phyloP scores from a whole-genome alignment of 2,113 vertebrate genomes.

The Siphamia tubifer region DNA sequence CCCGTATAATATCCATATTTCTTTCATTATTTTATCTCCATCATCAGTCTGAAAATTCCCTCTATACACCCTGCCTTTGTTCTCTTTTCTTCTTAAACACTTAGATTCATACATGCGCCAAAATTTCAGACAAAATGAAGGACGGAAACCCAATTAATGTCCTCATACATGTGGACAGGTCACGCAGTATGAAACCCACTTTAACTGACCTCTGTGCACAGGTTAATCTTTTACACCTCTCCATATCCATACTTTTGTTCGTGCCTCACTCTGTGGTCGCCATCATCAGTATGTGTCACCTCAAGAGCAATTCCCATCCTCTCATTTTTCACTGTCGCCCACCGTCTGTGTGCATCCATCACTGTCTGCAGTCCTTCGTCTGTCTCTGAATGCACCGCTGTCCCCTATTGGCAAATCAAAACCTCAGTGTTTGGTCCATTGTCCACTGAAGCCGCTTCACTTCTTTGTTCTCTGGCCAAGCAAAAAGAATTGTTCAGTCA shows the following conservation, averaged over 20 bases:
- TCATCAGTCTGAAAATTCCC: no score
- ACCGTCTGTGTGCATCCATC: constrained; percentile 50
- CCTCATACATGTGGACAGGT: background rate
- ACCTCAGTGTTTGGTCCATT: constrained; percentile 5
- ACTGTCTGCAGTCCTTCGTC: constrained; percentile 30
- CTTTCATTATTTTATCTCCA: background rate
- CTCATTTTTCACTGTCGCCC: constrained; percentile 66
- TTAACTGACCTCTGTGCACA: background rate
- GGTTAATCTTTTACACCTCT: background rate
- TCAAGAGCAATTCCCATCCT: constrained; percentile 40
- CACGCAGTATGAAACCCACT: background rate
- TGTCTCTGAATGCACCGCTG: background rate
- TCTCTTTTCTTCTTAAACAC: no score
- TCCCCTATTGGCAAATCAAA: constrained; percentile 7
- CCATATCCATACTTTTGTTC: constrained; percentile 3
- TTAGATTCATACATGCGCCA: no score
- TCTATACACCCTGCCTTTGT: background rate
- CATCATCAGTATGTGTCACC: constrained; percentile 54
- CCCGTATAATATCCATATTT: background rate
- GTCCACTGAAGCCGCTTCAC: background rate
- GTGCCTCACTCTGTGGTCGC: background rate
- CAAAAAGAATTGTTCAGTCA: constrained; percentile 7
- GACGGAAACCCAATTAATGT: background rate
- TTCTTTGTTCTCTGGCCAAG: constrained; percentile 8
- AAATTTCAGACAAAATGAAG: no score